Evolutionary conservation across 2,797 vertebrate genomes (phyloP).

Genomic region (Sebastes matsubarae): DNA sequence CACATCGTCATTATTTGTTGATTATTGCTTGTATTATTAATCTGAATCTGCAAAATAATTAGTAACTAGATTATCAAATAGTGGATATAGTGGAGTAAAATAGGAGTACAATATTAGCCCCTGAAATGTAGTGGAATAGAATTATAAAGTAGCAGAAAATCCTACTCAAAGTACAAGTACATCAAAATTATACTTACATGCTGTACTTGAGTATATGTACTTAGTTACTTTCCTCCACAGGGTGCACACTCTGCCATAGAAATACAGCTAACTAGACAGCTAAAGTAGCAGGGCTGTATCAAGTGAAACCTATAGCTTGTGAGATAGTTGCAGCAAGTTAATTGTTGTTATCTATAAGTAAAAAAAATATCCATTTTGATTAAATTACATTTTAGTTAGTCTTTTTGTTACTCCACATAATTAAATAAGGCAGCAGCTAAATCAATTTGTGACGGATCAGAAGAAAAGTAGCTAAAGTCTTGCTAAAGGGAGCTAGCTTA

Average conservation of each 20-base stretch:
- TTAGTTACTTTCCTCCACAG: background rate
- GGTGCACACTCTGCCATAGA: background rate
- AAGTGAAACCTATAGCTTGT: background rate
- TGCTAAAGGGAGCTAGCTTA: too few relatives aligned
- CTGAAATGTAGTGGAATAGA: background rate
- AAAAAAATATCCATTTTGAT: too few relatives aligned
- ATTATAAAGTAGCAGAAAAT: background rate
- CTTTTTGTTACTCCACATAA: too few relatives aligned
- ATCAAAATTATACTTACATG: background rate
- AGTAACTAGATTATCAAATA: background rate
- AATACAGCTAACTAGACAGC: background rate
- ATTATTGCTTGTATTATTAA: background rate
- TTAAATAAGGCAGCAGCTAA: too few relatives aligned
- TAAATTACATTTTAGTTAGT: too few relatives aligned
- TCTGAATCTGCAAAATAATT: background rate
- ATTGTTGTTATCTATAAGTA: too few relatives aligned
- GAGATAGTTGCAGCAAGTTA: background rate
- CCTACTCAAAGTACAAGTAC: accelerated
- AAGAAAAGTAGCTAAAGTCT: too few relatives aligned
- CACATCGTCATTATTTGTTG: background rate
- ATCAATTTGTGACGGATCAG: too few relatives aligned
- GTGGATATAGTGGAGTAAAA: background rate
- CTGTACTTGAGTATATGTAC: too few relatives aligned
- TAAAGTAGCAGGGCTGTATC: background rate
- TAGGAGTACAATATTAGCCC: background rate